A percentile compares a stretch with the other conserved stretches of the same genome.
Conservation (phyloP, 2,888 invertebrate genomes). For the Hyalella azteca region DNA sequence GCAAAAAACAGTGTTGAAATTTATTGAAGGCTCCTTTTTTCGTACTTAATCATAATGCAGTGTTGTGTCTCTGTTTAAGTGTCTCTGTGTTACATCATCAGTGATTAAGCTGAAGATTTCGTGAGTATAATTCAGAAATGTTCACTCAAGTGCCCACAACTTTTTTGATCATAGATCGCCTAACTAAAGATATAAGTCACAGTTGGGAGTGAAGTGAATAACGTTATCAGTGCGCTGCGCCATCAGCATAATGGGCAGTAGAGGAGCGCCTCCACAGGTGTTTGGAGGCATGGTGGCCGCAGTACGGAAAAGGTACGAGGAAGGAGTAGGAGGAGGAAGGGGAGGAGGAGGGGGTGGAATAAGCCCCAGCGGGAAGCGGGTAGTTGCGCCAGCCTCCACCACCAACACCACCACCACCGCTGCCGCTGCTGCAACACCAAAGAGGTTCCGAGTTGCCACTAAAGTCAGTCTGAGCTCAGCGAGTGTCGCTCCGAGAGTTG, state of each 20-base stretch:
- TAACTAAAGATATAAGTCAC: too few relatives aligned
- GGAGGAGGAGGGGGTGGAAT: not conserved
- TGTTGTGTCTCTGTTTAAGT: too few relatives aligned
- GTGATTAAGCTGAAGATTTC: too few relatives aligned
- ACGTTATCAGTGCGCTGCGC: too few relatives aligned
- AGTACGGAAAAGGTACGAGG: slow-evolving; percentile 36
- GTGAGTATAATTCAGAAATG: too few relatives aligned
- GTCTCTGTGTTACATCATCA: too few relatives aligned
- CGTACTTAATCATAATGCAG: too few relatives aligned
- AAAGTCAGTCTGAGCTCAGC: slow-evolving; percentile 20
- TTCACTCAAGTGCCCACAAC: too few relatives aligned
- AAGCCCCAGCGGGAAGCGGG: not conserved
- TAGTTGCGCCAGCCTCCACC: slow-evolving; percentile 64
- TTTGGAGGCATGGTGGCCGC: slow-evolving; percentile 22
- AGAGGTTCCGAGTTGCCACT: slow-evolving; percentile 38
- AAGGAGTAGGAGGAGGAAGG: not conserved
- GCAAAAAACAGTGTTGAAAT: too few relatives aligned
- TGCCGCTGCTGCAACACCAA: slow-evolving; percentile 58
- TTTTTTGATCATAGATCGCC: too few relatives aligned
- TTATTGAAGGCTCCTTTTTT: too few relatives aligned
- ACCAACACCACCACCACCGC: slow-evolving; percentile 66
- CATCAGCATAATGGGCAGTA: not conserved
- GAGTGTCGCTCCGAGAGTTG: slow-evolving; percentile 12
- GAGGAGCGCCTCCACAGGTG: slow-evolving; percentile 11
- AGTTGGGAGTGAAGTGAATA: too few relatives aligned